These are phyloP conservation scores for Cartodere bifasciata DNA, from an alignment of 2,888 invertebrate genomes.

Conservation along the genomic window DNA sequence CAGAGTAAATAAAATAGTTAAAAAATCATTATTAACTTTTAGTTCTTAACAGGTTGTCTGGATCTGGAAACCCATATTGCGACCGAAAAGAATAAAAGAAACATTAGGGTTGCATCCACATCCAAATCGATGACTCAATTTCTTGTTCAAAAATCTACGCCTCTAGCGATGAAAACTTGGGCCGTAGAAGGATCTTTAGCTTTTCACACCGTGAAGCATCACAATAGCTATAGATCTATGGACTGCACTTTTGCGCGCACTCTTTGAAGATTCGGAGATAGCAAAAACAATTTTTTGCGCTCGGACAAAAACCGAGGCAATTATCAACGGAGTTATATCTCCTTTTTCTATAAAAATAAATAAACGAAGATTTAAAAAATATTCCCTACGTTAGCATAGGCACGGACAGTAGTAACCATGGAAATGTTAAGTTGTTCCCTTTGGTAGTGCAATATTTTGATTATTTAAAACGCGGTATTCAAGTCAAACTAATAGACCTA, in stretches of 20 bases:
- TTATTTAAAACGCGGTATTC: constrained; percentile 14
- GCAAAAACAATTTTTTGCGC: constrained; percentile 13
- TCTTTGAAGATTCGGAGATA: constrained; percentile 17
- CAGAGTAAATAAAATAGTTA: too few relatives aligned
- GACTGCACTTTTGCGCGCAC: constrained; percentile 17
- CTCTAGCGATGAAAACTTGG: too few relatives aligned
- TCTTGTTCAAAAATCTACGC: too few relatives aligned
- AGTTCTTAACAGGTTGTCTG: too few relatives aligned
- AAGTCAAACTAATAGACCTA: constrained; percentile 12
- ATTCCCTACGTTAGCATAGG: constrained; percentile 11
- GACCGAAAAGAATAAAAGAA: too few relatives aligned
- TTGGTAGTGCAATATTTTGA: constrained; percentile 16
- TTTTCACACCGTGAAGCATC: constrained; percentile 21
- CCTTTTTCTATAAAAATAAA: constrained; percentile 5
- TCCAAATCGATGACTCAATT: too few relatives aligned
- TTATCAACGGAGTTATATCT: constrained; percentile 1
- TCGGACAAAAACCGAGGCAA: constrained; percentile 5
- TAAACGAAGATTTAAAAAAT: too few relatives aligned
- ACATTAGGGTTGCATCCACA: too few relatives aligned
- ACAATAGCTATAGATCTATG: constrained; percentile 18
- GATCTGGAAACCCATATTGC: too few relatives aligned
- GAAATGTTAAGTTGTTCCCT: constrained; percentile 15
- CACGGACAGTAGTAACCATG: constrained; percentile 16
- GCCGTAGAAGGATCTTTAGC: constrained; percentile 20
- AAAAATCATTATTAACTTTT: too few relatives aligned